Conservation (phyloP, 2,113 vertebrate species). For the Mesocricetus auratus region DNA sequence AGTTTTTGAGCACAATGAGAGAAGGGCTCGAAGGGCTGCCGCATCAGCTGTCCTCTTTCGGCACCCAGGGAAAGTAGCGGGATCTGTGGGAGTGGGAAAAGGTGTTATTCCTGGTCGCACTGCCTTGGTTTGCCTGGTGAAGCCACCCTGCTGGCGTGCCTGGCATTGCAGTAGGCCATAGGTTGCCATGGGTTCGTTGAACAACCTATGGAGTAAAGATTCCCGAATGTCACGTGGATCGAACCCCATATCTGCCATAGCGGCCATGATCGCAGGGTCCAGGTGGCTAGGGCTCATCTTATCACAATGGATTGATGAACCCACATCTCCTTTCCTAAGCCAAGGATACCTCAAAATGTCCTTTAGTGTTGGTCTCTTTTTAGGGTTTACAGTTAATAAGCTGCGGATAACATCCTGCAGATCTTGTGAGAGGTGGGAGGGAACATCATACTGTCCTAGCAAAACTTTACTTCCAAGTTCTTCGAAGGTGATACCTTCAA, state of each 20-base stretch:
- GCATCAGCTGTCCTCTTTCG: not conserved
- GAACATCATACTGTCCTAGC: not conserved
- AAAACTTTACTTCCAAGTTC: not conserved
- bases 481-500: not conserved
- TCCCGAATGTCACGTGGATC: not conserved
- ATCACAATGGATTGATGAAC: not conserved
- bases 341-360: not conserved
- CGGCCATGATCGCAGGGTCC: not conserved
- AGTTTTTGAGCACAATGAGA: not conserved
- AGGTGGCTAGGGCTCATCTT: not conserved
- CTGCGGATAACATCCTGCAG: not conserved
- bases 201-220: not conserved
- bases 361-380: not conserved
- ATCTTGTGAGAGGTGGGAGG: not conserved
- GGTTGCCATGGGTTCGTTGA: not conserved
- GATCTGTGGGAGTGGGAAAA: not conserved
- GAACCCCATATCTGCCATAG: not conserved
- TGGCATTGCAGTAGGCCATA: not conserved
- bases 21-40: not conserved
- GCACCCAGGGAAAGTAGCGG: not conserved
- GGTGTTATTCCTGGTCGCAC: not conserved
- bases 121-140: not conserved
- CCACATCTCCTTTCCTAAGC: not conserved
- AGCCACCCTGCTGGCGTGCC: not conserved
- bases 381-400: not conserved